Base-by-base conservation (phyloP, 2,888 invertebrate genomes). In the Agrotis segetum region DNA sequence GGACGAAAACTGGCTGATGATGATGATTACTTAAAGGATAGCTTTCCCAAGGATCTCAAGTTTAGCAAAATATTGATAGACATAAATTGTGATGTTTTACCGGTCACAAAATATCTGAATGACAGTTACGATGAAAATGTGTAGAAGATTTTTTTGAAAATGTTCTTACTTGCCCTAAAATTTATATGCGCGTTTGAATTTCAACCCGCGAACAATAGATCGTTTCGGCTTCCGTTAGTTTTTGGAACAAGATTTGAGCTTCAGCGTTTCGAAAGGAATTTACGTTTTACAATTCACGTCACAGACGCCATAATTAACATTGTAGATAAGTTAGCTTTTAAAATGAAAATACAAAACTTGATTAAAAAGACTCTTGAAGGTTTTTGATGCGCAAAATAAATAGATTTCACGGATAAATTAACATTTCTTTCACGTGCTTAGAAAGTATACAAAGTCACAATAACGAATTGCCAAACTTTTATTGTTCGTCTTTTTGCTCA, bases 131-230 rank as follows among this genome's bases (percentile, higher is more conserved):
- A 13, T 49, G 9, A 17, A 24, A 3, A 7, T 55, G 9, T 16
- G 9, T 16, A 53, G 11, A 52, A 17, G 9, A 1, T 7, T 4
- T n/a, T 24, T 63, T 46, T 19, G 52, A 46, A 9, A 50, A 62
- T 44, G 47, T 47, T 49, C 13, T 11, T 16, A 67, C 59, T 21
- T 61, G 56, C 56, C 17, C 24, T 65, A 65, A 87, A 85, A 83
- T 85, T 78, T 82, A 84, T 81, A 80, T 79, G 73, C 80, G 71
- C 60, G 65, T 67, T 67, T 71, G 90, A 89, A 90, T 91, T 87
- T 88, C 86, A 92, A 92, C 53, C 63, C 60, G 85, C 75, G 86
- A 91, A 94, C 93, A 94, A 94, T 92, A 82, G 89, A 86, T 90
- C 89, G 90, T 91, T 92, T 88, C 66, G 78, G 88, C 89, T 92